These are phyloP conservation scores for Piprites chloris DNA, from an alignment of 2,113 vertebrate species.

Conservation along the genomic window DNA sequence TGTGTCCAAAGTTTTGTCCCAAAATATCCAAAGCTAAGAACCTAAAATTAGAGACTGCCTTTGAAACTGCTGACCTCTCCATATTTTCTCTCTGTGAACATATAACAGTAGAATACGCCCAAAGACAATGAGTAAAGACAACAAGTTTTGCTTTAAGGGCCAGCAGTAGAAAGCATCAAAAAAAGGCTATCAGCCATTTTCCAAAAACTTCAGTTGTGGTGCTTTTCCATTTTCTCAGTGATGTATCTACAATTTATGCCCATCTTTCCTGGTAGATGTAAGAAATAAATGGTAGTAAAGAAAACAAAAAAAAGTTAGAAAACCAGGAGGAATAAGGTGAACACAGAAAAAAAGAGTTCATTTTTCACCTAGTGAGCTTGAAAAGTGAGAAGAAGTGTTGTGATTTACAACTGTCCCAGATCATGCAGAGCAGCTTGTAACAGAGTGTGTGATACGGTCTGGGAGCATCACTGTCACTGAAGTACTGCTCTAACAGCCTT, in stretches of 20 bases:
- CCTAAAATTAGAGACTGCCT: constrained; percentile 60
- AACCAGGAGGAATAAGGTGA: background rate
- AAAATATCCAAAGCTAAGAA: constrained; percentile 47
- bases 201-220: background rate
- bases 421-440: background rate
- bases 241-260: background rate
- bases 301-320: background rate
- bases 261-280: background rate
- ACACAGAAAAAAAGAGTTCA: background rate
- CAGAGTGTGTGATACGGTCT: fast-evolving
- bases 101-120: constrained; percentile 37
- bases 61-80: constrained; percentile 50
- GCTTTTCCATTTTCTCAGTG: background rate
- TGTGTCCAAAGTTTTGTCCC: constrained; percentile 4
- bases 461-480: background rate
- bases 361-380: background rate
- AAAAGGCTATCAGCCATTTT: background rate
- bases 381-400: fast-evolving
- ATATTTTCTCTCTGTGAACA: constrained; percentile 26
- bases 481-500: background rate
- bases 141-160: background rate
- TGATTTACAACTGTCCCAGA: background rate
- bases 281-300: background rate
- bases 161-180: background rate
- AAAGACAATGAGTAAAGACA: background rate